Percentiles rank a stretch among this genome's conserved stretches.
Evolutionary conservation across 2,888 invertebrate genomes (phyloP).

Genomic region (Criorhina ranunculi): DNA sequence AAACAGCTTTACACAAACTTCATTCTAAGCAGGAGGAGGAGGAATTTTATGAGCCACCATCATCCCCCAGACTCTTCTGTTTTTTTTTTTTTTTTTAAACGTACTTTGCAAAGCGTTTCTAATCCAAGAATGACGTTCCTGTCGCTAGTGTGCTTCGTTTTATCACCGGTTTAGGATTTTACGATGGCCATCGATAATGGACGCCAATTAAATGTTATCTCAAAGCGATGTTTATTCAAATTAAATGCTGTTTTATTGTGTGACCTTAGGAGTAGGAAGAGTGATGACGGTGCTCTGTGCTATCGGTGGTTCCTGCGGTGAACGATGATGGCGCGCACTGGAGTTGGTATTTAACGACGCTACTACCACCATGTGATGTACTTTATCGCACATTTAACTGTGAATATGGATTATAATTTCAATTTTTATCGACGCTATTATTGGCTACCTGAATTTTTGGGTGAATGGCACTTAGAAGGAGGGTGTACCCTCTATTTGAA

Average conservation of each 20-base stretch:
- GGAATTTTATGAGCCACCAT: conserved; percentile 57
- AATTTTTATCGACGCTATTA: conserved; percentile 48
- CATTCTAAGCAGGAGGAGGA: too few relatives aligned
- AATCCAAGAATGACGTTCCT: conserved; percentile 13
- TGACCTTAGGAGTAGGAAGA: conserved; percentile 45
- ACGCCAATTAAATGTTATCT: conserved; percentile 68
- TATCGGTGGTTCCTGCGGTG: conserved; percentile 21
- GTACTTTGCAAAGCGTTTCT: conserved; percentile 33
- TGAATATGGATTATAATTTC: conserved; percentile 61
- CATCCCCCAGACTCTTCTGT: conserved; percentile 23
- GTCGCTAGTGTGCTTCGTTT: conserved; percentile 39
- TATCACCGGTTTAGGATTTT: conserved; percentile 71
- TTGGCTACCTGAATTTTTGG: conserved; percentile 62
- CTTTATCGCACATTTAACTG: conserved; percentile 43
- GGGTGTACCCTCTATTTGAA: not conserved
- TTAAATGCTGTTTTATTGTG: conserved; percentile 68
- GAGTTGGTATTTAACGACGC: conserved; percentile 36
- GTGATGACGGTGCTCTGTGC: conserved; percentile 52
- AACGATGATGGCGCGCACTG: not conserved
- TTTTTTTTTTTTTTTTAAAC: too few relatives aligned
- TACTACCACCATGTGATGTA: conserved; percentile 8
- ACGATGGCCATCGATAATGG: conserved; percentile 72
- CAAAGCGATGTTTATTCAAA: conserved; percentile 68
- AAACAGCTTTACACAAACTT: conserved; percentile 46
- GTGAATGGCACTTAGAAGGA: conserved; percentile 20